Conservation (phyloP, 2,888 invertebrate genomes). For the Griposia aprilina region DNA sequence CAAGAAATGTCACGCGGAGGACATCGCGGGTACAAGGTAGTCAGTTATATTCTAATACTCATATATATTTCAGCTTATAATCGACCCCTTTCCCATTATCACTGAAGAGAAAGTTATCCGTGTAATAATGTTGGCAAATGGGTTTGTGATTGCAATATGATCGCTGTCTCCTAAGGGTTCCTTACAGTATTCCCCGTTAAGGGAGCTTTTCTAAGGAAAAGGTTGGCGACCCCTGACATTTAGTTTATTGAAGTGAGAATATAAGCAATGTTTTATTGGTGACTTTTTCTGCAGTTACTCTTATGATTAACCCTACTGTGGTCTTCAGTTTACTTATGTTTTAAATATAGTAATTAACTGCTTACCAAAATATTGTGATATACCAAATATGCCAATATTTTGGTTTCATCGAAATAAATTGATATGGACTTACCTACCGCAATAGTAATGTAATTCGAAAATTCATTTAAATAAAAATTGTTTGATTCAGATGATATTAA, state of each 20-base stretch:
- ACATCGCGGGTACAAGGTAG: no score
- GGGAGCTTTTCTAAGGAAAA: slow-evolving; percentile 19
- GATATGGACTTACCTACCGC: not conserved
- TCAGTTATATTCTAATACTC: not conserved
- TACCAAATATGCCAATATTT: not conserved
- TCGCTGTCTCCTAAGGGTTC: slow-evolving; percentile 28
- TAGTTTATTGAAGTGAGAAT: slow-evolving; percentile 3
- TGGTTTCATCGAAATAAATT: not conserved
- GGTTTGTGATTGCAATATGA: slow-evolving; percentile 56
- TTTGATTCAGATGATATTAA: no score
- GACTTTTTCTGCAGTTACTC: not conserved
- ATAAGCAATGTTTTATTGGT: slow-evolving; percentile 2
- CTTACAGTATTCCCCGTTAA: slow-evolving; percentile 4
- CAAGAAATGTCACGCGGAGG: no score
- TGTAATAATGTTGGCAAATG: slow-evolving; percentile 55
- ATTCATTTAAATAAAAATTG: not conserved
- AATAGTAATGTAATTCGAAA: not conserved
- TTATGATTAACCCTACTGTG: not conserved
- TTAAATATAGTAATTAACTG: not conserved
- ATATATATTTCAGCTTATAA: slow-evolving; percentile 14
- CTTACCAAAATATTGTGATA: not conserved
- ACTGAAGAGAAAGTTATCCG: slow-evolving; percentile 28
- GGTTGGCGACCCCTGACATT: slow-evolving; percentile 22
- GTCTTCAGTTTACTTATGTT: not conserved
- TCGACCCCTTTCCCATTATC: not conserved